Conservation (phyloP, 2,888 invertebrate genomes). For the Ormyrus labotus region DNA sequence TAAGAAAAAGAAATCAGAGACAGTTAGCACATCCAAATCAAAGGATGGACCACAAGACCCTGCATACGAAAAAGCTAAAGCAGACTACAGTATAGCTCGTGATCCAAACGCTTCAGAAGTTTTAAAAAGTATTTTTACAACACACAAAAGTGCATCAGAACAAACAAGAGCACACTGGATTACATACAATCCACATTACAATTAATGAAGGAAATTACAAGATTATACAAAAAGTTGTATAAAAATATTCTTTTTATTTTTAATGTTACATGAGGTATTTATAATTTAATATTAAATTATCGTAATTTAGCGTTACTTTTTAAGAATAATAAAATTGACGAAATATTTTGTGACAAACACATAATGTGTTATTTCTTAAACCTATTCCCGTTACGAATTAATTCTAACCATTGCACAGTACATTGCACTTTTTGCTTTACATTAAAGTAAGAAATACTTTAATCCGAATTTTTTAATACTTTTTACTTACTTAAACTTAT, state of each 20-base stretch:
- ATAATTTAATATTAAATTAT: slow-evolving; percentile 10
- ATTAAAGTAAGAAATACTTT: slow-evolving; percentile 2
- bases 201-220: slow-evolving; percentile 76
- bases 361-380: not conserved
- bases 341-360: not conserved
- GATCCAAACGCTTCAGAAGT: slow-evolving; percentile 94
- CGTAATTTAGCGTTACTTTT: no score
- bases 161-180: slow-evolving; percentile 97
- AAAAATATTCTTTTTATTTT: slow-evolving; percentile 49
- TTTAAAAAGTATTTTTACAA: slow-evolving; percentile 96
- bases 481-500: not conserved
- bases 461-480: not conserved
- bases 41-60: slow-evolving; percentile 78
- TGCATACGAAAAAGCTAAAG: slow-evolving; percentile 86
- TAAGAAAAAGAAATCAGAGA: slow-evolving; percentile 76
- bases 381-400: not conserved
- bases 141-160: slow-evolving; percentile 89
- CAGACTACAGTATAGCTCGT: slow-evolving; percentile 90
- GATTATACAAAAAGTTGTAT: slow-evolving; percentile 12
- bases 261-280: slow-evolving; percentile 1
- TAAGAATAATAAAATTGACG: not conserved
- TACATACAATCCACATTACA: slow-evolving; percentile 97
- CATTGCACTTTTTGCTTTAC: not conserved
- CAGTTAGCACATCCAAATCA: slow-evolving; percentile 67
- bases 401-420: not conserved